Percentiles rank a stretch among this genome's conserved stretches.
These are phyloP conservation scores for Esox niger DNA, from an alignment of 2,113 vertebrate species.

Conservation along the genomic window DNA sequence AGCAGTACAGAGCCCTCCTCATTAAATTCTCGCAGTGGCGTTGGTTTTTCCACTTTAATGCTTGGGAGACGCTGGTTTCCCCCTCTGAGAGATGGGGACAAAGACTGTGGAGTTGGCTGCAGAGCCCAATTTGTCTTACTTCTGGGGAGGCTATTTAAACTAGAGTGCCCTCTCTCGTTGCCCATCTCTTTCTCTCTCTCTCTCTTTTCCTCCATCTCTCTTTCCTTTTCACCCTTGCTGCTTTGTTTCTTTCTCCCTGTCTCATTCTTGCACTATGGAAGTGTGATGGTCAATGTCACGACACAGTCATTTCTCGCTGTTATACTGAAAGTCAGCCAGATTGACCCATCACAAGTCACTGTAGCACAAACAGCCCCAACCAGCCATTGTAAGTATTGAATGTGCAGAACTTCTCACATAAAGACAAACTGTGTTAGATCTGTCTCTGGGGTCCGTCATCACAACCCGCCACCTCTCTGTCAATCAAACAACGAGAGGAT, in stretches of 20 bases:
- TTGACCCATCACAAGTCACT: background rate
- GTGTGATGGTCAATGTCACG: background rate
- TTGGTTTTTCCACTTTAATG: slow-evolving; percentile 74
- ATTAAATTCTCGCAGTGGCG: slow-evolving; percentile 69
- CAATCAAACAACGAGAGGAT: background rate
- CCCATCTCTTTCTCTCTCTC: background rate
- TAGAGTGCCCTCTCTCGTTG: slow-evolving; percentile 31
- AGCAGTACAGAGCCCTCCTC: slow-evolving; percentile 54
- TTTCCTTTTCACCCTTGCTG: background rate
- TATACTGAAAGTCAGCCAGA: background rate
- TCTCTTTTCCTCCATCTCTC: background rate
- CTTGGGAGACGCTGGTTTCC: slow-evolving; percentile 57
- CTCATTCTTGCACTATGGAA: background rate
- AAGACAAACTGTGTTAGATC: background rate
- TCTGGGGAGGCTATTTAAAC: slow-evolving; percentile 59
- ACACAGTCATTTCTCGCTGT: background rate
- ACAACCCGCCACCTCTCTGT: background rate
- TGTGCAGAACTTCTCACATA: background rate
- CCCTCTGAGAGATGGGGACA: slow-evolving; percentile 48
- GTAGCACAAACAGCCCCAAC: background rate
- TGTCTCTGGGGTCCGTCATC: background rate
- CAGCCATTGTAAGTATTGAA: background rate
- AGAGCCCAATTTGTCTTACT: slow-evolving; percentile 68
- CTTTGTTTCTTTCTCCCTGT: slow-evolving; percentile 19
- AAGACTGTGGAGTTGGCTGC: slow-evolving; percentile 34